Percentiles rank a stretch among this genome's conserved stretches.
phyloP scores from a whole-genome alignment of 2,888 invertebrate genomes.

The Allolobophora icterica region DNA sequence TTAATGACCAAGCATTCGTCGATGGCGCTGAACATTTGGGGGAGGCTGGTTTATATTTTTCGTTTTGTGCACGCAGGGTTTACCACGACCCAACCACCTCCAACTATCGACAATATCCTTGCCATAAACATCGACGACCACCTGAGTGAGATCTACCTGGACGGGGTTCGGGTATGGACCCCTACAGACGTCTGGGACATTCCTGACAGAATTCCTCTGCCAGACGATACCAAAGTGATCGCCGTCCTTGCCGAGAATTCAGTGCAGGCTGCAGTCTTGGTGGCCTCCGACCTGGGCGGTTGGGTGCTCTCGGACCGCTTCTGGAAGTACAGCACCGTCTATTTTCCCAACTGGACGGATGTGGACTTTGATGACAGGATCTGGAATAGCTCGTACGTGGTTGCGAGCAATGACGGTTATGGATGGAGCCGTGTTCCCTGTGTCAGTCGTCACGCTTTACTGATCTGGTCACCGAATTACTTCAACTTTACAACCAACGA shows the following conservation, averaged over 20 bases:
- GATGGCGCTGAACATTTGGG: too few species aligned
- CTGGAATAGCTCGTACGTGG: neutral
- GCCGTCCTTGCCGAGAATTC: neutral
- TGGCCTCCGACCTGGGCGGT: neutral
- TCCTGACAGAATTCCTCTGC: neutral
- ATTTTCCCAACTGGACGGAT: neutral
- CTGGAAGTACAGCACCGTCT: neutral
- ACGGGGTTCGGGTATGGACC: neutral
- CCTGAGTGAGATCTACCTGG: neutral
- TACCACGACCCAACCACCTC: too few species aligned
- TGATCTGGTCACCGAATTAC: neutral
- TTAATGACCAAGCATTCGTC: too few species aligned
- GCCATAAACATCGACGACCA: neutral
- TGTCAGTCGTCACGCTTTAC: neutral
- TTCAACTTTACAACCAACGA: neutral
- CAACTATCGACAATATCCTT: neutral
- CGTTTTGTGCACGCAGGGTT: too few species aligned
- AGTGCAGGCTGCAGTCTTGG: neutral
- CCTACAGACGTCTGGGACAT: neutral
- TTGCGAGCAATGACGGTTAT: neutral
- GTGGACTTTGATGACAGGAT: neutral
- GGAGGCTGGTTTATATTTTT: too few species aligned
- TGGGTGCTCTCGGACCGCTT: neutral
- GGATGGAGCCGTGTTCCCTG: neutral
- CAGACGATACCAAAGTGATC: neutral